Conservation (phyloP, 2,888 invertebrate genomes). For the Drosophila infuscata region DNA sequence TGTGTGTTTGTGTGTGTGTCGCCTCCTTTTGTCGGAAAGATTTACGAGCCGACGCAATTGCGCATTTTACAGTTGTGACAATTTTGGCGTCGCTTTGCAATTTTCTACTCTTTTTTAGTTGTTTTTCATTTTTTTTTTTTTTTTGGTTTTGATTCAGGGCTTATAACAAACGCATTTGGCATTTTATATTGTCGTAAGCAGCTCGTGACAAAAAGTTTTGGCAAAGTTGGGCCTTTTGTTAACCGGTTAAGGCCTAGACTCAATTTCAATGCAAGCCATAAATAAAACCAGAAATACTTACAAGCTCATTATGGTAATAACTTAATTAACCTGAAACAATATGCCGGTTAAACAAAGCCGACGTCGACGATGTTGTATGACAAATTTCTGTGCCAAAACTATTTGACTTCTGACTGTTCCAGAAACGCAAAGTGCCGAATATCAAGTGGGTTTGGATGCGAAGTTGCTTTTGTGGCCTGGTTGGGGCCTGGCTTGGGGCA, state of each 20-base stretch:
- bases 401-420: conserved; percentile 82
- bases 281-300: conserved; percentile 73
- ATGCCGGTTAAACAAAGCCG: conserved; percentile 61
- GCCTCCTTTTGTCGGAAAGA: conserved; percentile 59
- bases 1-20: conserved; percentile 26
- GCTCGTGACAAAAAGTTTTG: conserved; percentile 50
- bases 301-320: conserved; percentile 81
- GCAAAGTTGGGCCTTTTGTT: conserved; percentile 50
- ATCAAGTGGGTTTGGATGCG: conserved; percentile 3
- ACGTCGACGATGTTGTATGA: conserved; percentile 67
- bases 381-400: conserved; percentile 82
- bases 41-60: conserved; percentile 79
- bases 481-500: not conserved
- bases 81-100: conserved; percentile 75
- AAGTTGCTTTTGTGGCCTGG: not conserved
- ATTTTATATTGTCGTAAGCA: conserved; percentile 45
- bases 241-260: conserved; percentile 35
- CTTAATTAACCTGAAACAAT: conserved; percentile 81
- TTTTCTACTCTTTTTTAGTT: conserved; percentile 43
- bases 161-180: conserved; percentile 67
- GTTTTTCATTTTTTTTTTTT: conserved; percentile 8
- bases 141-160: conserved; percentile 23
- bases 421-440: conserved; percentile 16
- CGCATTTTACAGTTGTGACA: conserved; percentile 81
- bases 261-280: conserved; percentile 66